These are phyloP conservation scores for Cryptoprocta ferox DNA, from an alignment of 2,797 vertebrate genomes.

Conservation along the genomic window DNA sequence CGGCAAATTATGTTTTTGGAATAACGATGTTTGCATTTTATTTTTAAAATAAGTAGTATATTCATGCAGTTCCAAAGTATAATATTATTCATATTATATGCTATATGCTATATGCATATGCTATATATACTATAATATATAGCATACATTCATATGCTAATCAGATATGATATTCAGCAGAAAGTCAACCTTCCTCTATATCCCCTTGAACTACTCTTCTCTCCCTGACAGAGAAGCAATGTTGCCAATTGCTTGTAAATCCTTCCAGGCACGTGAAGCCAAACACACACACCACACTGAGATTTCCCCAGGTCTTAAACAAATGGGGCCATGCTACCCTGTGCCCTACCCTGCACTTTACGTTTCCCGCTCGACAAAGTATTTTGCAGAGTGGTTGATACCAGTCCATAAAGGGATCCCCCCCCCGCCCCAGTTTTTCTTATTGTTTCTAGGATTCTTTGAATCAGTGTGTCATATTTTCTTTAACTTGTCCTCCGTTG, in stretches of 20 bases:
- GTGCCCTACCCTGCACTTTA: neutral
- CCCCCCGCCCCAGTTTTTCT: neutral
- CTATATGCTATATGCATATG: too few relatives aligned
- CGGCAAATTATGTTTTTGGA: neutral
- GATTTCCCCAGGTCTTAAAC: neutral
- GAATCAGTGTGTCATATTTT: neutral
- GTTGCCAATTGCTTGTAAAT: neutral
- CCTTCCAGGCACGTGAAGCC: neutral
- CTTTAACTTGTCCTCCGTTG: neutral
- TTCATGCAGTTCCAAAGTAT: neutral
- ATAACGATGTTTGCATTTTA: conserved; percentile 3
- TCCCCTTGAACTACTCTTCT: neutral
- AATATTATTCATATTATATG: too few relatives aligned
- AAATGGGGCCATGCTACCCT: neutral
- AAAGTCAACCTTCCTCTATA: neutral
- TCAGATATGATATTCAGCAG: neutral
- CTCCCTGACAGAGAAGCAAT: neutral
- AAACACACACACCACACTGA: neutral
- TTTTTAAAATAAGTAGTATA: conserved; percentile 6
- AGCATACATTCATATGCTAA: neutral
- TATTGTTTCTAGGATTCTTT: conserved; percentile 12
- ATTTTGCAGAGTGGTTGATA: neutral
- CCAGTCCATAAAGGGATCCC: neutral
- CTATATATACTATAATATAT: too few relatives aligned
- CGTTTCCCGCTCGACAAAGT: neutral